A percentile compares a stretch with the other conserved stretches of the same genome.
These are phyloP conservation scores for Clarias batrachus DNA, from an alignment of 2,113 vertebrate genomes.

Conservation along the genomic window DNA sequence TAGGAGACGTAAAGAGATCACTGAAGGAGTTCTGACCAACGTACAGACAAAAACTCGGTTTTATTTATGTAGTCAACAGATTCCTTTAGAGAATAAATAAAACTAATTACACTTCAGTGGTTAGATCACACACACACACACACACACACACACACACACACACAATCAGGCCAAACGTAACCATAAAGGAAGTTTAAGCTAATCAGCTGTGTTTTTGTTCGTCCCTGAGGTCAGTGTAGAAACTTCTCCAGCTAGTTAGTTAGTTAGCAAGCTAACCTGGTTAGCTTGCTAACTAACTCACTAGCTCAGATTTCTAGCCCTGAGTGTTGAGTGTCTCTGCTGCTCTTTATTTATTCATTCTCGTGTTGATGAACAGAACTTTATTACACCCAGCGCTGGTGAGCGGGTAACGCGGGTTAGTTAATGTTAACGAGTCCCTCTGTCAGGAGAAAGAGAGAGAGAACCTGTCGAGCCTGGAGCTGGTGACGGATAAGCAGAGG, in stretches of 20 bases:
- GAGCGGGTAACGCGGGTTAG: neutral
- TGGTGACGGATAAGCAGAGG: slow-evolving; percentile 1
- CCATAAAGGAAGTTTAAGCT: too few species aligned
- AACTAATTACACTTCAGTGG: neutral
- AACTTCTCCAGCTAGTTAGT: neutral
- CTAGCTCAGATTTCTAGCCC: neutral
- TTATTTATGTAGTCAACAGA: neutral
- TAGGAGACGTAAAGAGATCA: too few species aligned
- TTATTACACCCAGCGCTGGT: neutral
- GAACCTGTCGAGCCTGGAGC: too few species aligned
- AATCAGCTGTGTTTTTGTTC: too few species aligned
- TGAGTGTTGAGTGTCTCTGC: neutral
- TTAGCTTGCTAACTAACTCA: neutral
- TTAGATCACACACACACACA: neutral
- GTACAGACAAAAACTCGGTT: too few species aligned
- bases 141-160: too few species aligned
- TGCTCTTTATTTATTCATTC: too few species aligned
- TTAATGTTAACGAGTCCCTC: neutral
- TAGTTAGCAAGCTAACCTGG: too few species aligned
- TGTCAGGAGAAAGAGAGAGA: neutral
- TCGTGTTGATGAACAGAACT: neutral
- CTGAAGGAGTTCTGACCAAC: too few species aligned
- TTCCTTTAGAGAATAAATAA: neutral
- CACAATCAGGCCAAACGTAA: too few species aligned
- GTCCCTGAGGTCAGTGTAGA: neutral